Base-by-base conservation (phyloP, 2,888 invertebrate species). In the Drosophila mettleri region DNA sequence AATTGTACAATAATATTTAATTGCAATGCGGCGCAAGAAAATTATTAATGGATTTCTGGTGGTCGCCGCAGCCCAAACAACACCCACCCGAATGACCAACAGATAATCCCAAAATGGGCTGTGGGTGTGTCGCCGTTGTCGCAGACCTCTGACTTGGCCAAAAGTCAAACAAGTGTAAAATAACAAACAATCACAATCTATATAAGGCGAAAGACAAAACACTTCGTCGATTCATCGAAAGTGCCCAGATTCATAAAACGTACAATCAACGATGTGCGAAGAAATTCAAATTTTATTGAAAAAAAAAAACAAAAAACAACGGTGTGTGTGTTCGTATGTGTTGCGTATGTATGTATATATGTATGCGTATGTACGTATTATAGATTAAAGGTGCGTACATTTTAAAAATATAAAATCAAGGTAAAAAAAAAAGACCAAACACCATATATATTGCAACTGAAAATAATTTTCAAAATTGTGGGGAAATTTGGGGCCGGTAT, bases 1-100 rank as follows among this genome's bases (percentile, higher is more conserved):
- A 78, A 81, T 84, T 82, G 79, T 81, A 65, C 81, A 84, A 79
- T 81, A 80, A 82, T 78, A 84, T 81, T 84, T 79, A 82, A 82
- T 82, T 84, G 79, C 81, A 69, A 81, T 67, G 67, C 66, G 68
- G 48, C 62, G 57, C 45, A 67, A 49, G 62, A 41, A 68, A 69
- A 72, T 75, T 77, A 83, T 83, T 66, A 82, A 81, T 83, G 77
- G 59, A 59, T 71, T 54, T 69, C 46, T 48, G 61, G 12, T 55
- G 33, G 52, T 46, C 29, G 41, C 33, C 33, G 14, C 29, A 29
- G n/a, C 45, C 31, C 36, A 41, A 39, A 9, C 54, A 45, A 55
- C 20, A 57, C 68, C 78, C 73, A 75, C 74, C 73, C 39, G 24
- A 52, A 41, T 51, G 59, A 10, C 54, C 57, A 20, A 27, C 38